phyloP scores from a whole-genome alignment of 2,888 invertebrate genomes.

The Zaprionus obscuricornis region DNA sequence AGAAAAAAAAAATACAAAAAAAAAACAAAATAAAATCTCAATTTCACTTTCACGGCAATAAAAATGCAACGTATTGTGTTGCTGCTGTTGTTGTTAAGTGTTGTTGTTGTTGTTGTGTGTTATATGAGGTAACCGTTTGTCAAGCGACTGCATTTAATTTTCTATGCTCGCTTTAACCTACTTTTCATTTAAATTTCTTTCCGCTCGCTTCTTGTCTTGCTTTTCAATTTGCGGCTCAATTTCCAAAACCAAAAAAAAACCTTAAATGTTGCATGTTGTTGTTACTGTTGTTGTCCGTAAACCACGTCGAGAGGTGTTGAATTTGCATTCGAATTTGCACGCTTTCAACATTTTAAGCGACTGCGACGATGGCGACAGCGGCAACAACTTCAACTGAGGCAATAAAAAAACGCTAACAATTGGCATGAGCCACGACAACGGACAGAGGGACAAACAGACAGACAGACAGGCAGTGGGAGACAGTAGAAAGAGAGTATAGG shows the following conservation, averaged over 20 bases:
- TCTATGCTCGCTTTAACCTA: slow-evolving; percentile 73
- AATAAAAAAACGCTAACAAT: slow-evolving; percentile 60
- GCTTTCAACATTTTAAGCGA: slow-evolving; percentile 69
- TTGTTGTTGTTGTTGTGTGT: slow-evolving; percentile 22
- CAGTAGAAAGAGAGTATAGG: no score
- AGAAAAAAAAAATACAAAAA: slow-evolving; percentile 22
- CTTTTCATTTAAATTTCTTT: slow-evolving; percentile 45
- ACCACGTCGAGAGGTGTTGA: slow-evolving; percentile 65
- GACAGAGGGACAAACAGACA: slow-evolving; percentile 9
- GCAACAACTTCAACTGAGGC: slow-evolving; percentile 27
- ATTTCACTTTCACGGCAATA: slow-evolving; percentile 63
- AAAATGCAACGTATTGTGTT: slow-evolving; percentile 47
- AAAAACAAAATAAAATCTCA: slow-evolving; percentile 23
- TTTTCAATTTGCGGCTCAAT: slow-evolving; percentile 71
- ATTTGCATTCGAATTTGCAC: slow-evolving; percentile 76
- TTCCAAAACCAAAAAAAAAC: slow-evolving; percentile 48
- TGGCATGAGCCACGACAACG: slow-evolving; percentile 63
- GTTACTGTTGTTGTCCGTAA: slow-evolving; percentile 37
- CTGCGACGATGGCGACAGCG: no score
- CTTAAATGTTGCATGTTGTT: slow-evolving; percentile 46
- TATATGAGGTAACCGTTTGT: slow-evolving; percentile 58
- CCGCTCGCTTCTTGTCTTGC: slow-evolving; percentile 64
- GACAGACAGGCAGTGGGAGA: slow-evolving; percentile 9
- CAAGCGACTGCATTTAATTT: slow-evolving; percentile 48
- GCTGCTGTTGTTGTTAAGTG: slow-evolving; percentile 27